Evolutionary conservation across 2,797 vertebrate genomes (phyloP).

Genomic region (Xerus rutilus): DNA sequence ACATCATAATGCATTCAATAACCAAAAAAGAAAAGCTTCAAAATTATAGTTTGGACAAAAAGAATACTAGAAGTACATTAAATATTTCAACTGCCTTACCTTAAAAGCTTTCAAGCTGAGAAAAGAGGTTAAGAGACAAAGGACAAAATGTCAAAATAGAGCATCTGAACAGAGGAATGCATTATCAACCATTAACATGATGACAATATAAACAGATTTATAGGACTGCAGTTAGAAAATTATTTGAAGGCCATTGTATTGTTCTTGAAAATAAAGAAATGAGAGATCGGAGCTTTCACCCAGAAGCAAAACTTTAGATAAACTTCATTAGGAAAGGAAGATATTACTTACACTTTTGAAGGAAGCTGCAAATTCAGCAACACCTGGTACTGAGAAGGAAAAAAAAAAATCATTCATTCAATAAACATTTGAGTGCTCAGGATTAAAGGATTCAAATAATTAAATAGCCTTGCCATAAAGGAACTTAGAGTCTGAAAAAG

Average conservation of each 20-base stretch:
- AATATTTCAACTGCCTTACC: conserved; percentile 6
- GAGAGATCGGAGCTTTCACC: conserved; percentile 1
- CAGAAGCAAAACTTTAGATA: conserved; percentile 17
- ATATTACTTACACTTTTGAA: conserved; percentile 97
- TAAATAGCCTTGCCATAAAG: not conserved
- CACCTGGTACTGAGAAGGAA: conserved; percentile 94
- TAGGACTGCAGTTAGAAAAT: not conserved
- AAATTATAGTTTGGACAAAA: conserved; percentile 55
- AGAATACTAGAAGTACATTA: conserved; percentile 25
- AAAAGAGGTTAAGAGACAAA: conserved; percentile 12
- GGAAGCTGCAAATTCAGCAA: conserved; percentile 98
- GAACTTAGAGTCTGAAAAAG: conserved; percentile 43
- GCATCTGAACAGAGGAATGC: not conserved
- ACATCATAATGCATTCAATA: not conserved
- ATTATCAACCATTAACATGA: conserved; percentile 35
- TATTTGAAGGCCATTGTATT: conserved; percentile 27
- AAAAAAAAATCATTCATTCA: conserved; percentile 66
- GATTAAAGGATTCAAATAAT: conserved; percentile 26
- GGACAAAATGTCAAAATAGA: conserved; percentile 42
- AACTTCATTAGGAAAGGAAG: conserved; percentile 17
- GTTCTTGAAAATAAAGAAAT: conserved; percentile 62
- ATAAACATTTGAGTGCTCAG: conserved; percentile 18
- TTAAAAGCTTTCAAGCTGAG: conserved; percentile 43
- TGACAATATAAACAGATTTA: conserved; percentile 52
- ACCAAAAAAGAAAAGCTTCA: conserved; percentile 14